These are phyloP conservation scores for Pomacea maculata DNA, from an alignment of 1,140 invertebrate species.

Conservation along the genomic window DNA sequence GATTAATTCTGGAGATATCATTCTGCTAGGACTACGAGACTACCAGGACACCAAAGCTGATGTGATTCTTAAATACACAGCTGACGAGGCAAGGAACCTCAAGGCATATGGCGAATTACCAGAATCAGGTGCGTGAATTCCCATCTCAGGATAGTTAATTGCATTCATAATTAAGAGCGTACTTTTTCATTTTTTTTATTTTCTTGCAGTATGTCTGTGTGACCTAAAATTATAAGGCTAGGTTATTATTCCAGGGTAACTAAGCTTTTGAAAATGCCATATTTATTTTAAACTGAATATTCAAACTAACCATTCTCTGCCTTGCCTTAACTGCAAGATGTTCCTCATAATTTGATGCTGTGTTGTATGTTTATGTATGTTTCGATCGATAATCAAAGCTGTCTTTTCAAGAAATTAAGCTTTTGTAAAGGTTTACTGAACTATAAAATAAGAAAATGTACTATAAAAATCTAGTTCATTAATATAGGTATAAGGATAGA, in stretches of 20 bases:
- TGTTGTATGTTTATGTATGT: too few relatives aligned
- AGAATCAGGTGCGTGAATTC: slow-evolving; percentile 73
- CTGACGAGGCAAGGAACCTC: slow-evolving; percentile 98
- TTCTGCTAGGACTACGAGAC: slow-evolving; percentile 92
- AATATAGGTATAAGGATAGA: too few relatives aligned
- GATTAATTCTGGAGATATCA: slow-evolving; percentile 99
- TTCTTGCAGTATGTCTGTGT: background rate
- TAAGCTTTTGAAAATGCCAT: too few relatives aligned
- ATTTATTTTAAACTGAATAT: too few relatives aligned
- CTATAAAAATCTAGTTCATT: too few relatives aligned
- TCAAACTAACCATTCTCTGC: too few relatives aligned
- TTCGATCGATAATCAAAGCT: too few relatives aligned
- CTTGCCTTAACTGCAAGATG: too few relatives aligned
- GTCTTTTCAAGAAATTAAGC: too few relatives aligned
- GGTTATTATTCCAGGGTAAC: background rate
- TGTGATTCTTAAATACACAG: slow-evolving; percentile 99
- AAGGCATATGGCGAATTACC: slow-evolving; percentile 99
- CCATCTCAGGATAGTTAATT: background rate
- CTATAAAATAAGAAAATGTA: too few relatives aligned
- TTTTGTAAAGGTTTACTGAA: too few relatives aligned
- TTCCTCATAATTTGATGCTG: too few relatives aligned
- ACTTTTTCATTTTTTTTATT: background rate
- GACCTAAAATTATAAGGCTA: background rate
- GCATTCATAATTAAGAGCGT: background rate
- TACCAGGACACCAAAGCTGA: slow-evolving; percentile 99